Base-by-base conservation (phyloP, 2,113 vertebrate species). In the Corynorhinus townsendii region DNA sequence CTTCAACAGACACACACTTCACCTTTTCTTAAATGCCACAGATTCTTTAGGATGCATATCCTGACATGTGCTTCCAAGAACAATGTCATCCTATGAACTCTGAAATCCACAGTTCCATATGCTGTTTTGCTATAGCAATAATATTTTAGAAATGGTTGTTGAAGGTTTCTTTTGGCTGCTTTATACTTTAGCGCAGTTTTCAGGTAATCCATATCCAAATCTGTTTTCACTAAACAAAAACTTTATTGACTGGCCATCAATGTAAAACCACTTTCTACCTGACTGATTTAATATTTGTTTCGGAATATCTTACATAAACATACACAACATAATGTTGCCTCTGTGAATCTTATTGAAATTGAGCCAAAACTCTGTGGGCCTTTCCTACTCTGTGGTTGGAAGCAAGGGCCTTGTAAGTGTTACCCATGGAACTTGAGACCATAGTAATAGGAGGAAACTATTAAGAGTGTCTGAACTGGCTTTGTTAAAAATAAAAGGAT, bases 1-100 rank as follows among this genome's bases (percentile, higher is more conserved):
- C 95, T 97, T 96, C 91, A 96, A 40, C 97, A 97, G 68, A 96
- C 95, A 68, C 47, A 64, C 19, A 82, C 71, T 96, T 95, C 77
- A 97, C 96, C 68, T 97, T 88, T 97, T 96, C 89, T 30, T 89
- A 93, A 96, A 96, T 95, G 77, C 4, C 5, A 95, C 0, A 3
- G 4, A 69, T 86, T 68, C n/a, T 96, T 96, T 90, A 68, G 76
- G 22, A 5, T 94, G 72, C 82, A 8, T 84, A 19, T 20, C 86
- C 52, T 88, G 30, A 81, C 3, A 56, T 47, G 7, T 11, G 82
- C 7, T 4, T 76, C 4, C 1, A 87, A 89, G 49, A 93, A 26
- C 10, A 26, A 9, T 82, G 1, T 79, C 15, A 79, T 76, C 54
- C 91, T 64, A 73, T 45, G 45, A 92, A 66, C 26, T 43, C 62